Base-by-base conservation (phyloP, 2,888 invertebrate species). In the Cyaniris semiargus region DNA sequence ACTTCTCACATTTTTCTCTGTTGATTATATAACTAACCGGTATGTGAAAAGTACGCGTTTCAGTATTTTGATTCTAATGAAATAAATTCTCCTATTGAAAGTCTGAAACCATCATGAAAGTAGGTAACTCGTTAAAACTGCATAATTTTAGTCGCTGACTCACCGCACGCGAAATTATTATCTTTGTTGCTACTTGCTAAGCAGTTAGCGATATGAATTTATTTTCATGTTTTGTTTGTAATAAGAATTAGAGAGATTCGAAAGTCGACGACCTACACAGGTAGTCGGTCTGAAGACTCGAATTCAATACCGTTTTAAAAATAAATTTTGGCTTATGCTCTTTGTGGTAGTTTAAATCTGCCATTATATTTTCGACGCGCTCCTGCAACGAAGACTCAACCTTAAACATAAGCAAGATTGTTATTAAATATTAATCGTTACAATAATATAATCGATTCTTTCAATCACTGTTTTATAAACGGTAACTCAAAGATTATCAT, bases 181-280 rank as follows among this genome's bases (percentile, higher is more conserved):
- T 71, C 13, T 13, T 74, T 74, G 74, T 53, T 74, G 48, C 74
- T 53, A 23, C 53, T 53, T 74, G 48, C 74, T 53, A 23, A 18
- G 74, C 53, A 74, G 27, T 74, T 74, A 18, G 74, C 53, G 48
- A 53, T 74, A 74, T 27, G 27, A 72, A 72, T 74, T 48, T 15
- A 74, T 27, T 72, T 72, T 27, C 48, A 48, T 74, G 74, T 48
- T 48, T 74, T 74, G 53, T 74, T 74, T 53, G 27, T 48, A 66
- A 74, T 74, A 74, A 74, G 48, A 74, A 74, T 74, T 74, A 74
- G 74, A 74, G 74, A 74, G 74, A 53, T 53, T 74, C 27, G 53
- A 53, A 53, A 74, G 74, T 74, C 74, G 53, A 48, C 53, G 74
- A 74, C 74, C 74, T 27, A 74, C 74, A 27, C 74, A 8, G 74